Percentiles rank a stretch among this genome's conserved stretches.
phyloP scores from a whole-genome alignment of 2,888 invertebrate species.

The Hirtodrosophila histrioides region DNA sequence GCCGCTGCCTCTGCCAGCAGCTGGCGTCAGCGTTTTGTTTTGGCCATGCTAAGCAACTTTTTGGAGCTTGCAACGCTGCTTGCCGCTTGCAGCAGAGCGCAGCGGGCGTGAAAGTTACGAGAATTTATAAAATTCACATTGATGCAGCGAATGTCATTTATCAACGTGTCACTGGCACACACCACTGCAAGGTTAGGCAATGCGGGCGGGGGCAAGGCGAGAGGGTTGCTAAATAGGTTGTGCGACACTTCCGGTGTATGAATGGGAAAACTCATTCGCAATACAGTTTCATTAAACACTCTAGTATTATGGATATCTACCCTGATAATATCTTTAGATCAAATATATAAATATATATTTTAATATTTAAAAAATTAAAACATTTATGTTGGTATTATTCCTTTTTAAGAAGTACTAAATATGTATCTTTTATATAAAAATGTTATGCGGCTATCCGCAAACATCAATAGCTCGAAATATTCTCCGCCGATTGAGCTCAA shows the following conservation, averaged over 20 bases:
- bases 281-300: no score
- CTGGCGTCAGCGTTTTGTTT: constrained; percentile 71
- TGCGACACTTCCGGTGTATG: not conserved
- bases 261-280: no score
- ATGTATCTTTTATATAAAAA: no score
- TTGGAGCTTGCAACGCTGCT: constrained; percentile 29
- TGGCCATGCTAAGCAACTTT: constrained; percentile 65
- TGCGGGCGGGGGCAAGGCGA: not conserved
- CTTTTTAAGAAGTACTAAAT: no score
- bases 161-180: constrained; percentile 72
- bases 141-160: constrained; percentile 79
- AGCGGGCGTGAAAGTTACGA: constrained; percentile 75
- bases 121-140: constrained; percentile 81
- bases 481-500: no score
- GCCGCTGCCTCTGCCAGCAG: constrained; percentile 8
- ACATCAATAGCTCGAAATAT: no score
- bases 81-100: constrained; percentile 30
- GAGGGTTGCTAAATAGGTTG: constrained; percentile 1
- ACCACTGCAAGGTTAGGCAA: constrained; percentile 12
- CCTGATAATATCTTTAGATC: no score
- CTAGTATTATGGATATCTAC: no score
- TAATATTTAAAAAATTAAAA: no score
- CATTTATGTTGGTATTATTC: no score
- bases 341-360: no score
- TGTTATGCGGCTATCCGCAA: no score